Evolutionary conservation across 2,888 invertebrate species (phyloP).

Genomic region (Ophion ventricosus): DNA sequence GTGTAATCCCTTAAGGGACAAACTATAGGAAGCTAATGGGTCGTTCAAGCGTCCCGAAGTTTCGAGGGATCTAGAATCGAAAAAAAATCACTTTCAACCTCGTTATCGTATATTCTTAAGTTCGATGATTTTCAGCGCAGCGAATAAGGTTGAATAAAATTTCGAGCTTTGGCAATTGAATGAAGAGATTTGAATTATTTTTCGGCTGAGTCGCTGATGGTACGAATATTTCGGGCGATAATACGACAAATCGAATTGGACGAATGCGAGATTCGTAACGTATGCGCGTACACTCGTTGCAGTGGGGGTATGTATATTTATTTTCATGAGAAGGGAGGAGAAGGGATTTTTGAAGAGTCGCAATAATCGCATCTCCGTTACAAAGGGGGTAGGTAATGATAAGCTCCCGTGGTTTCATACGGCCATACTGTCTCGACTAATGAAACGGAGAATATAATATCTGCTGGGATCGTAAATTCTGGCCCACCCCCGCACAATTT

Average conservation of each 20-base stretch:
- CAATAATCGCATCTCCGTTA: conserved; percentile 55
- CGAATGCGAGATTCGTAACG: too few relatives aligned
- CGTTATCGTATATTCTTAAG: neutral
- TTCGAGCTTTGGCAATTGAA: neutral
- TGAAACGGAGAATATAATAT: conserved; percentile 62
- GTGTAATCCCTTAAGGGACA: conserved; percentile 24
- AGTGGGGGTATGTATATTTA: conserved; percentile 14
- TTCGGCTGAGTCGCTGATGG: too few relatives aligned
- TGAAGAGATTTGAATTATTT: too few relatives aligned
- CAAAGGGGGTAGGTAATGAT: conserved; percentile 42
- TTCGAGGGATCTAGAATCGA: conserved; percentile 21
- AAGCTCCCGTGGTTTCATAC: conserved; percentile 36
- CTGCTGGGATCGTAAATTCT: conserved; percentile 55
- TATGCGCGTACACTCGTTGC: too few relatives aligned
- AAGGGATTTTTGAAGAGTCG: conserved; percentile 50
- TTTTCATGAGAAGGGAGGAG: conserved; percentile 18
- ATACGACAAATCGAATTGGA: too few relatives aligned
- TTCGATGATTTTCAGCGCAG: neutral
- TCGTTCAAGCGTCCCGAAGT: conserved; percentile 52
- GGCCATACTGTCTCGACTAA: conserved; percentile 44
- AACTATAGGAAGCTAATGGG: conserved; percentile 35
- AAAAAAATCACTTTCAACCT: conserved; percentile 46
- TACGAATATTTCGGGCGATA: too few relatives aligned
- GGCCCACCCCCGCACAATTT: conserved; percentile 28
- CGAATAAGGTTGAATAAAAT: too few relatives aligned